These are phyloP conservation scores for Caloenas nicobarica DNA, from an alignment of 2,113 vertebrate genomes.

Conservation along the genomic window DNA sequence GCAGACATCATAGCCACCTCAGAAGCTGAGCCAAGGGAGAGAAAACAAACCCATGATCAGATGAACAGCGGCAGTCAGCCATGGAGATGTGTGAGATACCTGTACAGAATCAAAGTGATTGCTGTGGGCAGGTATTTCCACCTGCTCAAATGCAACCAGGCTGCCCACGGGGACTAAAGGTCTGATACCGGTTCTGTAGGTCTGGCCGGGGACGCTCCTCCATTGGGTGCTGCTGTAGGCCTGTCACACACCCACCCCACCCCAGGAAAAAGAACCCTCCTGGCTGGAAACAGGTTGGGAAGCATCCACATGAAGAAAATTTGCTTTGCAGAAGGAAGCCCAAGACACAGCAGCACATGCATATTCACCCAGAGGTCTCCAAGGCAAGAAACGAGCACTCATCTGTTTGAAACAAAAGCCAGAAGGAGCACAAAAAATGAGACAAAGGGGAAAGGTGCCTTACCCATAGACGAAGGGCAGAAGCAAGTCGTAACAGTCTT, in stretches of 20 bases:
- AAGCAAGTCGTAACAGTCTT: background rate
- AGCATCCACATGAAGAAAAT: background rate
- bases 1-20: background rate
- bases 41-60: rapidly evolving
- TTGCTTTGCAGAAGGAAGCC: background rate
- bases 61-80: background rate
- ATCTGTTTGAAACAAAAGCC: background rate
- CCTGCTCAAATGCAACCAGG: background rate
- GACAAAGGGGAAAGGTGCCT: background rate
- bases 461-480: background rate
- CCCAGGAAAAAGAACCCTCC: background rate
- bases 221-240: background rate
- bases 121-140: background rate
- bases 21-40: background rate
- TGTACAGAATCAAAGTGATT: no score
- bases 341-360: rapidly evolving
- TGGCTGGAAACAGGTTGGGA: background rate
- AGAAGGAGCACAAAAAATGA: background rate
- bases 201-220: rapidly evolving
- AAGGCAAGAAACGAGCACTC: background rate
- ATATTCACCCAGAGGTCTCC: background rate
- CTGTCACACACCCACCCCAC: background rate
- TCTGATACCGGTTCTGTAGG: rapidly evolving
- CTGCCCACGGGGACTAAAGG: background rate
- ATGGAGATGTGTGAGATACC: background rate